Base-by-base conservation (phyloP, 1,140 invertebrate species). In the Cydia strobilella region DNA sequence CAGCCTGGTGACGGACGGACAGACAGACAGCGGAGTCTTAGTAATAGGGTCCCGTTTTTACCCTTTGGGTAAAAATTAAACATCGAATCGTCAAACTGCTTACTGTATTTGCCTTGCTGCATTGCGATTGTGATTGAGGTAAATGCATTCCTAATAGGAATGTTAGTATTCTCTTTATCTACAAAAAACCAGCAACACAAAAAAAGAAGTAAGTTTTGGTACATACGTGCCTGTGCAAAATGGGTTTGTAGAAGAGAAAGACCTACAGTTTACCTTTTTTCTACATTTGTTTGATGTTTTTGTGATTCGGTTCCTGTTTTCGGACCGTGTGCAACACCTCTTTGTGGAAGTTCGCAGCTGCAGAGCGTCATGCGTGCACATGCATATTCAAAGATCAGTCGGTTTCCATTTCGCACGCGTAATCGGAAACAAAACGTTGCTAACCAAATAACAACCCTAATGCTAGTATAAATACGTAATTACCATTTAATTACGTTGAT, bases 381-480 rank as follows among this genome's bases (percentile, higher is more conserved):
- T 92, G 78, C 85, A 92, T 91, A 92, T 92, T 92, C 88, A 92
- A 89, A 90, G 88, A 89, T 91, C 83, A 77, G 63, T 77, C 82
- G 86, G 85, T 90, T 88, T 89, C 86, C 88, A 92, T 90, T 91
- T 91, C 86, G 87, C 82, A 84, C 89, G 86, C 84, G 86, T 90
- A 91, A 90, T 88, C 88, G 87, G 87, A 88, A 92, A 87, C 82
- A 81, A 79, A 81, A 80, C 82, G 73, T 74, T 73, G 71, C 73
- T 78, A 84, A 82, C 77, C 84, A 79, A 90, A 82, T 83, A 78
- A 75, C 76, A 76, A 82, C 88, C 80, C 73, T 87, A 87, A 77
- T 65, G 31, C 13, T 27, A 25, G 31, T 62, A 69, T 13, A 15
- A 18, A 51, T 80, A 76, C 69, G 48, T 74, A 78, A 18, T 74